Evolutionary conservation across 2,797 vertebrate genomes (phyloP).

Genomic region (Cossypha niveicapilla): DNA sequence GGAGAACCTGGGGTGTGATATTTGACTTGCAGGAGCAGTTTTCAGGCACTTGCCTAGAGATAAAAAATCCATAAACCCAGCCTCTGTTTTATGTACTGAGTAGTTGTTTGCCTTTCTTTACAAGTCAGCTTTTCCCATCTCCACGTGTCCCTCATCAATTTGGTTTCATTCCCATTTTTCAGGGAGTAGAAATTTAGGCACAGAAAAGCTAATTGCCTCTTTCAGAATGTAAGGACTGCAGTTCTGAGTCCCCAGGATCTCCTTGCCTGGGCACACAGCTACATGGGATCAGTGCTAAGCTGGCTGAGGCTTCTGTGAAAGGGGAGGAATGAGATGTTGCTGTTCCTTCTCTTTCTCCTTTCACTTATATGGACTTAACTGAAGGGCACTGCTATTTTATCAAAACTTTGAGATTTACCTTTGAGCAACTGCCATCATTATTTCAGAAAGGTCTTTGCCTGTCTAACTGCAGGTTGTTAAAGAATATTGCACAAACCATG

Average conservation of each 20-base stretch:
- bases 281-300: neutral
- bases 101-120: neutral
- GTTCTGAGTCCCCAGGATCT: neutral
- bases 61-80: neutral
- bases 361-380: neutral
- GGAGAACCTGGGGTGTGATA: neutral
- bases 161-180: neutral
- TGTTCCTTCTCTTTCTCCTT: neutral
- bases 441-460: neutral
- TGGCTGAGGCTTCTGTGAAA: neutral
- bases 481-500: neutral
- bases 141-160: neutral
- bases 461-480: neutral
- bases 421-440: neutral
- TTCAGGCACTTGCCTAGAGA: neutral
- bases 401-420: neutral
- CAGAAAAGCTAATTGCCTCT: neutral
- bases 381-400: neutral
- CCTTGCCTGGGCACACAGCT: neutral
- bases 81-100: neutral
- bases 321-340: neutral
- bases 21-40: neutral
- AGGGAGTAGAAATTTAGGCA: neutral
- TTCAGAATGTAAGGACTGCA: neutral
- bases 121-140: neutral